Evolutionary conservation across 2,113 vertebrate species (phyloP), one percentile per base, ranked within the genome.

Genomic region (Symphodus melops): DNA sequence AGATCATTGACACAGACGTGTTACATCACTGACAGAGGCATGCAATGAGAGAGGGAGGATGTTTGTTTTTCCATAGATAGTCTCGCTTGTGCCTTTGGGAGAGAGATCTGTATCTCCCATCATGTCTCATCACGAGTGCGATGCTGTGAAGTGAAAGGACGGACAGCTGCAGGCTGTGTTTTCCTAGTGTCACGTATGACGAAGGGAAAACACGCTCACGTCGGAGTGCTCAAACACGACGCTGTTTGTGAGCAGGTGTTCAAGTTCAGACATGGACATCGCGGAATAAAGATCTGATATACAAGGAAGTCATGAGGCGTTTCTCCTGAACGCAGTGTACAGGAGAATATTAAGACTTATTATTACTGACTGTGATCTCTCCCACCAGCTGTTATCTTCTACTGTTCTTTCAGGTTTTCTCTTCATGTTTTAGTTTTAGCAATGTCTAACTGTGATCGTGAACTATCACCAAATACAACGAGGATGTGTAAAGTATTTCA

Each of bases 71-170:
- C 72, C 73, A 46, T 36, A 16, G 58, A 4, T 20, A 63, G 28
- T 41, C 0, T 80, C 70, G 69, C 54, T 36, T 72, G 64, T 67
- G 56, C 63, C 17, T 25, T 53, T 33, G 9, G 36, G 21, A 75
- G 59, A 76, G n/a, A 77, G 59, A 76, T 84, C 44, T 39, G 61
- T 52, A 59, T 81, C 81, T 84, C 44, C 79, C 59, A 51, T 65
- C 71, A 8, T n/a, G 46, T 64, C 33, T 33, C 20, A 10, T 61
- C 33, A 36, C 6, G 41, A 53, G 46, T 41, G 57, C 11, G 14
- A 28, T 20, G 62, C 44, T 53, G 67, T 25, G 64, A 54, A 52
- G 58, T 17, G 55, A 37, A 55, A 73, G 28, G 74, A 20, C 49
- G 28, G 51, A 71, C 56, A 59, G 72, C 84, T 81, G 60, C 53